Base-by-base conservation (phyloP, 2,888 invertebrate species). In the Drosophila stalkeri region DNA sequence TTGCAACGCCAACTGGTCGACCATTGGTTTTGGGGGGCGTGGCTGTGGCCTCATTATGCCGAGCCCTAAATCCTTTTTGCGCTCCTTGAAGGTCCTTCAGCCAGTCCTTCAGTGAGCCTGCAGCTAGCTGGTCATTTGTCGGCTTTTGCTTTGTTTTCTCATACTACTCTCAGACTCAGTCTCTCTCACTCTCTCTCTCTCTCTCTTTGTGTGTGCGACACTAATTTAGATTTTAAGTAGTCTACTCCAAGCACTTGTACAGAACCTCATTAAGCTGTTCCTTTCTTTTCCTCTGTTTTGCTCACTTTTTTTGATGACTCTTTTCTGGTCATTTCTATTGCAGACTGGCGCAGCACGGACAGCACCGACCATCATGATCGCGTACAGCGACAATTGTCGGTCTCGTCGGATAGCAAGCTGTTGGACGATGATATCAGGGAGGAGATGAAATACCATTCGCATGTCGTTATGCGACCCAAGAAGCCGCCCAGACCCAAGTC, bases 401-500 rank as follows among this genome's bases (percentile, higher is more conserved):
- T 98, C 89, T 97, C 97, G 77, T 97, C 97, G 89, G 98, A 98
- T 94, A 98, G 98, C 88, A 98, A 98, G 93, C 95, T 98, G 87
- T 94, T 98, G 88, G 98, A 98, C 93, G 98, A 97, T 92, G 97
- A 97, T 91, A 97, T 97, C 92, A 94, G 97, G 92, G 97, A 98
- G 93, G 97, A 97, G 93, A 87, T 87, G 89, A 87, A 89, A 59
- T 87, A 86, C 67, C 89, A 86, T 44, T 96, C 97, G 81, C 95
- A 97, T 93, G 98, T 98, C 86, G 96, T 98, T 92, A 95, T 97
- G 94, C 95, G 98, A 94, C 97, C 97, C 90, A 97, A 97, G 93
- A 97, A 97, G 94, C 97, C 98, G 83, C 98, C 98, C 82, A 95
- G 99, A 94, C 99, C 99, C 91, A 98, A 98, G 93, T 98, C 98